Evolutionary conservation across 2,797 vertebrate species (phyloP).

Genomic region (Xerus rutilus): DNA sequence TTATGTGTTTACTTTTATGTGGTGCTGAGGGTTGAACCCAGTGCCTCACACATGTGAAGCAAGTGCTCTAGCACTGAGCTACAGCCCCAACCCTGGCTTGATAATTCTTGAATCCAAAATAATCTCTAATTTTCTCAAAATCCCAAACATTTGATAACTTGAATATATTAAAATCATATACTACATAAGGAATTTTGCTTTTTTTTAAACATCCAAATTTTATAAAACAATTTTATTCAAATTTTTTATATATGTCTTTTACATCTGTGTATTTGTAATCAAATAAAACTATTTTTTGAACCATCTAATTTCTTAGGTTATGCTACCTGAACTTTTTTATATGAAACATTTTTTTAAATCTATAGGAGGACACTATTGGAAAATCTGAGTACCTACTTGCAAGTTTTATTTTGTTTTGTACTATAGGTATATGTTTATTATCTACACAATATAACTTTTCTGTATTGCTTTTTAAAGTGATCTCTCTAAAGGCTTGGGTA

Average conservation of each 20-base stretch:
- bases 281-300: background rate
- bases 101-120: slow-evolving; percentile 48
- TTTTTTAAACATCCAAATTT: background rate
- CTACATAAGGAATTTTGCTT: background rate
- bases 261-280: background rate
- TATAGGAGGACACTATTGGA: background rate
- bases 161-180: slow-evolving; percentile 18
- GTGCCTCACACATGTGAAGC: too few relatives aligned
- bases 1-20: too few relatives aligned
- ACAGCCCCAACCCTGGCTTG: background rate
- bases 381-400: background rate
- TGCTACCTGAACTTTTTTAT: background rate
- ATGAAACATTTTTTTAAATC: slow-evolving; percentile 20
- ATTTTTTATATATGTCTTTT: background rate
- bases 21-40: too few relatives aligned
- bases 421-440: background rate
- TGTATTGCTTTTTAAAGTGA: background rate
- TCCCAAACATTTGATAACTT: background rate
- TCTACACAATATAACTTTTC: background rate
- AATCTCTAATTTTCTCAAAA: background rate
- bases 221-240: slow-evolving; percentile 1
- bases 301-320: slow-evolving; percentile 7
- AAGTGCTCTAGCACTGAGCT: too few relatives aligned
- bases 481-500: background rate
- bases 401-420: background rate